phyloP scores from a whole-genome alignment of 1,140 invertebrate species.

The Phymorhynchus buccinoides region DNA sequence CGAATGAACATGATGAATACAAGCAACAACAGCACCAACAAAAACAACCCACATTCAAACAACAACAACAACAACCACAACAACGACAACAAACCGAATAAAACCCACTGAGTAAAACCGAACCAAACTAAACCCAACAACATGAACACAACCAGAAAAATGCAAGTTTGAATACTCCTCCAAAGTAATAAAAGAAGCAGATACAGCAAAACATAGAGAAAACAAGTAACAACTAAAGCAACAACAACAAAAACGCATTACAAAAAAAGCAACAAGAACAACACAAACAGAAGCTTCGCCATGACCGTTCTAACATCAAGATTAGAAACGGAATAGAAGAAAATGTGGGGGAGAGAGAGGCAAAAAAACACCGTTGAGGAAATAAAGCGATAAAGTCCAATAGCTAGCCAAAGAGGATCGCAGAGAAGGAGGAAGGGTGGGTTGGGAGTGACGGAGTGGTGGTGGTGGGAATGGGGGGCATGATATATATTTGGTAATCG shows the following conservation, averaged over 20 bases:
- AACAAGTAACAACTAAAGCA: neutral
- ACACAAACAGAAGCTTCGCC: neutral
- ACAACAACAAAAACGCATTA: too few relatives aligned
- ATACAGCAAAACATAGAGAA: neutral
- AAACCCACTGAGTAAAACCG: neutral
- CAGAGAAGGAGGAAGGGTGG: neutral
- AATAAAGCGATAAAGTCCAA: neutral
- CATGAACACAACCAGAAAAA: too few relatives aligned
- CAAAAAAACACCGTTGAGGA: neutral
- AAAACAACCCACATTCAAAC: too few relatives aligned
- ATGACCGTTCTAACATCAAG: slow-evolving; percentile 1
- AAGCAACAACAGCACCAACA: too few relatives aligned
- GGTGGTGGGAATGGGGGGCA: neutral
- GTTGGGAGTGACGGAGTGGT: neutral
- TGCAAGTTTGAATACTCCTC: neutral
- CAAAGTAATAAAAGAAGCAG: neutral
- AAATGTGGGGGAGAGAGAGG: neutral
- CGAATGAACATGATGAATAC: too few relatives aligned
- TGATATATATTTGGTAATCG: neutral
- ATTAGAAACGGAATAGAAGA: neutral
- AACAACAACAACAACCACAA: too few relatives aligned
- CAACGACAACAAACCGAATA: too few relatives aligned
- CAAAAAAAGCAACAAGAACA: neutral
- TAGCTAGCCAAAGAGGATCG: too few relatives aligned
- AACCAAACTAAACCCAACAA: too few relatives aligned